Percentiles rank a stretch among this genome's conserved stretches.
Conservation (phyloP, 2,113 vertebrate genomes). For the Hucho hucho region DNA sequence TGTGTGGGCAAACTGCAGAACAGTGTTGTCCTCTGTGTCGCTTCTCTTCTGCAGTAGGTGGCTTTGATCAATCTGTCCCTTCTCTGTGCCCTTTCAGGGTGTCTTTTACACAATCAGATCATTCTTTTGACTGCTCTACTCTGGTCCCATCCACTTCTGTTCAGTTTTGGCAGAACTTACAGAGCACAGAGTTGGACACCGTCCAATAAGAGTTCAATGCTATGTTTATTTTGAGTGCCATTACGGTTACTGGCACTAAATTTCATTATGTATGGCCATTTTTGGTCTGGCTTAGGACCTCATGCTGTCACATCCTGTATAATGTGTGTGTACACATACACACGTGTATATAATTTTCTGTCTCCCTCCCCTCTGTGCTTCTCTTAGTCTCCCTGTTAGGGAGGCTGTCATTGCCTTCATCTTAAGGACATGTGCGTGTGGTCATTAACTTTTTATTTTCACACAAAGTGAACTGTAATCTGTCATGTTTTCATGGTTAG, state of each 20-base stretch:
- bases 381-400: slow-evolving; percentile 33
- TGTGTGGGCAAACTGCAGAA: slow-evolving; percentile 31
- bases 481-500: slow-evolving; percentile 46
- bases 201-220: slow-evolving; percentile 37
- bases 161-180: slow-evolving; percentile 27
- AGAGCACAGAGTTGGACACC: slow-evolving; percentile 40
- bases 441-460: slow-evolving; percentile 37
- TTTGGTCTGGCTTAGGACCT: slow-evolving; percentile 41
- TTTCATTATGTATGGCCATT: slow-evolving; percentile 40
- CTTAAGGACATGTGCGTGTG: slow-evolving; percentile 46
- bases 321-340: slow-evolving; percentile 67
- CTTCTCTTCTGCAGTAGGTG: slow-evolving; percentile 3
- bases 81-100: not conserved
- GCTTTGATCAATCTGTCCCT: slow-evolving; percentile 9
- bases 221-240: slow-evolving; percentile 61
- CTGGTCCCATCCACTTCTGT: slow-evolving; percentile 42
- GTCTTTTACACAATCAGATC: not conserved
- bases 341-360: slow-evolving; percentile 54
- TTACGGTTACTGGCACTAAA: slow-evolving; percentile 43
- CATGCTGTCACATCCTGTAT: slow-evolving; percentile 61
- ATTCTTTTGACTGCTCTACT: slow-evolving; percentile 5
- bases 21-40: slow-evolving; percentile 15
- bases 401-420: slow-evolving; percentile 68
- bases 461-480: slow-evolving; percentile 78
- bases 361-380: slow-evolving; percentile 12